A percentile compares a stretch with the other conserved stretches of the same genome.
Evolutionary conservation across 2,888 invertebrate genomes (phyloP).

Genomic region (Clusia tigrina): DNA sequence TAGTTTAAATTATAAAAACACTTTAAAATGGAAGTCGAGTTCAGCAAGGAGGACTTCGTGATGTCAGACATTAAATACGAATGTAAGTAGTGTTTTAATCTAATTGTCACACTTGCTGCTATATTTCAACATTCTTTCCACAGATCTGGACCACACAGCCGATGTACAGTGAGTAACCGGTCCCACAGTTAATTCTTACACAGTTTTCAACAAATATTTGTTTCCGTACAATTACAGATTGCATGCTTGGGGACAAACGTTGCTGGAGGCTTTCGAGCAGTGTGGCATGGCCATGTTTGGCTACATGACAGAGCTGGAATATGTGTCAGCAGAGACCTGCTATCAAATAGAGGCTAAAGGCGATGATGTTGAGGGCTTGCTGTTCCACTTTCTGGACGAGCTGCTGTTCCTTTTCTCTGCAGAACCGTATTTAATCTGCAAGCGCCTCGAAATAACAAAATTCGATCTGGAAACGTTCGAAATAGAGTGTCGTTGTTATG

Average conservation of each 20-base stretch:
- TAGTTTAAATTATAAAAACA: no score
- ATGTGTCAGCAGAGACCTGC: constrained; percentile 81
- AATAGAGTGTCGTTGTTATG: constrained; percentile 82
- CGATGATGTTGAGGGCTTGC: constrained; percentile 85
- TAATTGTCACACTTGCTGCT: constrained; percentile 15
- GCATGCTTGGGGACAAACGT: constrained; percentile 89
- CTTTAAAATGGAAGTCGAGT: constrained; percentile 65
- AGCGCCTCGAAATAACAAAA: constrained; percentile 86
- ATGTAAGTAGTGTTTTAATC: constrained; percentile 70
- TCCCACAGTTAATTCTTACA: neutral
- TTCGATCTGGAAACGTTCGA: constrained; percentile 84
- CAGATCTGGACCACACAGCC: constrained; percentile 96
- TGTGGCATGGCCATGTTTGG: constrained; percentile 96
- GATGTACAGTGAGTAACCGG: constrained; percentile 92
- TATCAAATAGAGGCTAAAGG: constrained; percentile 87
- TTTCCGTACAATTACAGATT: constrained; percentile 67
- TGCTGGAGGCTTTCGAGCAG: constrained; percentile 93
- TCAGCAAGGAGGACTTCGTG: constrained; percentile 71
- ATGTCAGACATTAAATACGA: constrained; percentile 79
- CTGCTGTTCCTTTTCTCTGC: constrained; percentile 90
- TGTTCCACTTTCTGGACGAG: constrained; percentile 95
- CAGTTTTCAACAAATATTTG: constrained; percentile 4
- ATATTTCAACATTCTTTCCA: constrained; percentile 29
- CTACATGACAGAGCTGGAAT: constrained; percentile 93
- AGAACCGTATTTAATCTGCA: constrained; percentile 88